Base-by-base conservation (phyloP, 2,113 vertebrate species). In the Ctenomys sociabilis region DNA sequence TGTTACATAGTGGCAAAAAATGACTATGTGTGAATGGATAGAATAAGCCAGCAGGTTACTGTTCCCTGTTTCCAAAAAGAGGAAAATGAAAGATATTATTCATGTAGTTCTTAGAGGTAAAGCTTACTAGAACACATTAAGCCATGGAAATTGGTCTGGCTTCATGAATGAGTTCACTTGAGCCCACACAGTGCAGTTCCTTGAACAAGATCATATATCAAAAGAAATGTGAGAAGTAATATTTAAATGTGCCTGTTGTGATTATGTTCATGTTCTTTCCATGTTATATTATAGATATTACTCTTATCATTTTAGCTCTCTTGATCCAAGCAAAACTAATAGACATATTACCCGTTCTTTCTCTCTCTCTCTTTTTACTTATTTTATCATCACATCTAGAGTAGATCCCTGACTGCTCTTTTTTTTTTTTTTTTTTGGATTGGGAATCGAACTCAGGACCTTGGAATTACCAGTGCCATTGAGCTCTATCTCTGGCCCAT, bases 311-410 rank as follows among this genome's bases (percentile, higher is more conserved):
- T 80, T 37, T 35, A 24, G 57, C 40, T 82, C 17, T 57, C 4
- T 66, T 75, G 28, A 49, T 14, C 12, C 14, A 16, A 66, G 0
- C 40, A 37, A 84, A 49, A 63, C 11, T 28, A 82, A 68, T 2
- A 45, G 17, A 63, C 3, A 66, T 17, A 14, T 5, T 54, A 3
- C 45, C 21, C 12, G 8, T 30, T 0, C 13, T 35, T 19, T 16
- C 17, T 54, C 2, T 0, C 13, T 35, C 19, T 16, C 13, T 70
- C 4, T 22, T 5, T 11, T 0, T 11, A 13, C 30, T 32, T 1
- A 3, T 3, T 2, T 14, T 61, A 57, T 1, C 59, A 0, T 9
- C 14, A 54, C 3, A 59, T 49, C 30, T 61, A 11, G n/a, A 11
- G 68, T 49, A 32, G 17, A 10, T 19, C 7, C 22, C 30, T 57